Conservation (phyloP, 92 coral and sea anemone genomes). For the Pocillopora meandrina region DNA sequence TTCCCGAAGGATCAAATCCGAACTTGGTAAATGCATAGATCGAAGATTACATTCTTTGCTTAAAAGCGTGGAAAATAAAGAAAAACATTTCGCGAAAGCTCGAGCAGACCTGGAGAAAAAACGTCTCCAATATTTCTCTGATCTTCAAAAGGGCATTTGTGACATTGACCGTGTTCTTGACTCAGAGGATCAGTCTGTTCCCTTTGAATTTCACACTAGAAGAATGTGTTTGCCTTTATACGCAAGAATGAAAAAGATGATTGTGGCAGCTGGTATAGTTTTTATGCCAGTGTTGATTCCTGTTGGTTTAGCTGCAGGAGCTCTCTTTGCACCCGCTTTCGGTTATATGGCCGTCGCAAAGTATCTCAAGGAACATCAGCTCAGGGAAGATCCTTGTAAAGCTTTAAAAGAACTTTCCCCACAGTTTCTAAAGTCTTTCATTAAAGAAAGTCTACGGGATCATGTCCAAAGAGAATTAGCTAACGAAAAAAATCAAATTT, state of each 20-base stretch:
- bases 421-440: not conserved
- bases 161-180: conserved; percentile 19
- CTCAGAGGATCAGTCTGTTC: not conserved
- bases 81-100: conserved; percentile 5
- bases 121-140: not conserved
- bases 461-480: conserved; percentile 1
- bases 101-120: not conserved
- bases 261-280: not conserved
- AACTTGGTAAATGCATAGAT: not conserved
- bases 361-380: not conserved
- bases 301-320: conserved; percentile 26
- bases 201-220: not conserved
- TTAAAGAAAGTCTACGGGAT: not conserved
- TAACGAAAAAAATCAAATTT: conserved; percentile 12
- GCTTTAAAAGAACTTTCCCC: not conserved
- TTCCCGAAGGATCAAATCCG: not conserved
- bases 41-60: not conserved
- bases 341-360: conserved; percentile 1
- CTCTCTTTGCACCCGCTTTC: conserved; percentile 21
- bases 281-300: conserved; percentile 30
- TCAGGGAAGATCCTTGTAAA: not conserved
- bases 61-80: conserved; percentile 2
- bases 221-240: not conserved
- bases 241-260: conserved; percentile 12
- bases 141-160: conserved; percentile 3